phyloP scores from a whole-genome alignment of 1,140 invertebrate species.

The Drosophila pallidifrons region DNA sequence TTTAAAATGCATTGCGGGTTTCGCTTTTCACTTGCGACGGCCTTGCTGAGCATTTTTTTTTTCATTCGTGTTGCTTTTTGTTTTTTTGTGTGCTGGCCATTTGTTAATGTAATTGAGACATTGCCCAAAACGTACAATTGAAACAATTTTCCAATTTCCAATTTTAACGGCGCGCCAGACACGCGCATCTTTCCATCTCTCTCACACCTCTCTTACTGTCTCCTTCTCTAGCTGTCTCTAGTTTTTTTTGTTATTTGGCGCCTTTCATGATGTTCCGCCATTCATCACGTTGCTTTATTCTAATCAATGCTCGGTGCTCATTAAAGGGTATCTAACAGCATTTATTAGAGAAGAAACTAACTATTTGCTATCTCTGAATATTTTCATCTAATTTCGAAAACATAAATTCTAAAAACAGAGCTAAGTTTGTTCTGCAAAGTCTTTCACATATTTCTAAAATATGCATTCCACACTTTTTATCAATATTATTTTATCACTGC shows the following conservation, averaged over 20 bases:
- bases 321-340: neutral
- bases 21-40: conserved; percentile 24
- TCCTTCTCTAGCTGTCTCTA: conserved; percentile 6
- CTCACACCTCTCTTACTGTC: neutral
- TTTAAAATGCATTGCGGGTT: conserved; percentile 41
- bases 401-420: too few species aligned
- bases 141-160: conserved; percentile 28
- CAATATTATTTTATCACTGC: too few species aligned
- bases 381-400: too few species aligned
- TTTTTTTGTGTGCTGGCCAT: conserved; percentile 16
- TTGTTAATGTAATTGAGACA: conserved; percentile 64
- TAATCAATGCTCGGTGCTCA: neutral
- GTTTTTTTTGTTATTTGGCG: conserved; percentile 59
- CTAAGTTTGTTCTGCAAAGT: too few species aligned
- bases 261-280: conserved; percentile 38
- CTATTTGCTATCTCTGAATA: too few species aligned
- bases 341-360: too few species aligned
- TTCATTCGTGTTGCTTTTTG: too few species aligned
- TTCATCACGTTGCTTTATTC: conserved; percentile 31
- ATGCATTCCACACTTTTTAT: too few species aligned
- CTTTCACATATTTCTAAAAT: too few species aligned
- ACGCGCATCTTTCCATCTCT: conserved; percentile 18
- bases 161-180: conserved; percentile 20
- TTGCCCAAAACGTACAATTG: conserved; percentile 53
- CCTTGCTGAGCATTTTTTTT: conserved; percentile 38